These are phyloP conservation scores for Otolemur crassicaudatus DNA, from an alignment of 2,797 vertebrate genomes.

Conservation along the genomic window DNA sequence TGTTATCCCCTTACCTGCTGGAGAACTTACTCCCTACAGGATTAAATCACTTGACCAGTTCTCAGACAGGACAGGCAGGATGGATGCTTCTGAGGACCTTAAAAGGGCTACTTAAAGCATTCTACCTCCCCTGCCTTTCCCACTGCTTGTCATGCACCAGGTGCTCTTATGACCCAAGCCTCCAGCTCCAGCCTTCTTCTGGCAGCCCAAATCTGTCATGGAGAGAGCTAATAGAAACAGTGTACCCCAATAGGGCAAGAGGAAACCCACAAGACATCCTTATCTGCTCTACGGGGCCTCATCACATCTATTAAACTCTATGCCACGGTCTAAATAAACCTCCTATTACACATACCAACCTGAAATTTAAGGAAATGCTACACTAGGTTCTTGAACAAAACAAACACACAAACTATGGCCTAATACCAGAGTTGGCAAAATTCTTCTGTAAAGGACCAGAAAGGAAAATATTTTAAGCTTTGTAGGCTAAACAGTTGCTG, in stretches of 20 bases:
- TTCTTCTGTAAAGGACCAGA: not conserved
- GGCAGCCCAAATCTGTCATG: not conserved
- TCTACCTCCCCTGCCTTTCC: not conserved
- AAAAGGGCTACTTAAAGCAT: not conserved
- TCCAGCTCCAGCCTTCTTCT: not conserved
- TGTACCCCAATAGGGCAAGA: not conserved
- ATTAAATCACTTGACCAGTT: not conserved
- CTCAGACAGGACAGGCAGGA: not conserved
- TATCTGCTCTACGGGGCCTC: not conserved
- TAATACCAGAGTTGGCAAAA: not conserved
- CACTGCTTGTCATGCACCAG: not conserved
- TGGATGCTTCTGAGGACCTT: not conserved
- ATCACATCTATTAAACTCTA: not conserved
- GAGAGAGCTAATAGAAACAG: not conserved
- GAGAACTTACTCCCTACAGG: not conserved
- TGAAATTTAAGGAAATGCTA: not conserved
- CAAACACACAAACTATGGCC: not conserved
- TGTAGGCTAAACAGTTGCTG: not conserved
- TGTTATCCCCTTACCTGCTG: slow-evolving; percentile 42
- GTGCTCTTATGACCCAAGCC: not conserved
- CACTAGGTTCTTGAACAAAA: not conserved
- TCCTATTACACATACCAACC: not conserved
- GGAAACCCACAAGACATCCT: not conserved
- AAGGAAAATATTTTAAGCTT: not conserved
- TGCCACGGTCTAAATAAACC: not conserved